phyloP scores from a whole-genome alignment of 2,797 vertebrate species.

The Paedocypris micromegethes region DNA sequence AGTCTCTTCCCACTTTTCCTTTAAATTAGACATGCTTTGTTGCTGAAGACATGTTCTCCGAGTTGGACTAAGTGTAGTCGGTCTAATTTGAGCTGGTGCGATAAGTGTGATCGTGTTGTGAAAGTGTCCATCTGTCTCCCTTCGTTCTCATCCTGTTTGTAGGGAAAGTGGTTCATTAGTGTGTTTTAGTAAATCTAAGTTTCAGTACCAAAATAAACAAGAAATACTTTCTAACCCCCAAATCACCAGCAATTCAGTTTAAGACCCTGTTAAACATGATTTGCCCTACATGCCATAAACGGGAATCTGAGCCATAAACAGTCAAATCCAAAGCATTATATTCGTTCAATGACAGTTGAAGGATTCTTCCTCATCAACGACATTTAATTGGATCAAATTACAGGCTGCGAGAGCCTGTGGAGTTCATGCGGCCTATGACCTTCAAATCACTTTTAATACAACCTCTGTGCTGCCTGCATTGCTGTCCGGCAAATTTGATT shows the following conservation, averaged over 20 bases:
- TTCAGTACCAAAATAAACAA: constrained; percentile 4
- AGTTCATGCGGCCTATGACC: constrained; percentile 30
- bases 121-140: constrained; percentile 45
- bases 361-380: constrained; percentile 43
- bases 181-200: not conserved
- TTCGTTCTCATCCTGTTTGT: constrained; percentile 23
- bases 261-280: constrained; percentile 33
- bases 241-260: constrained; percentile 6
- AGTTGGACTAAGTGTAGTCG: constrained; percentile 47
- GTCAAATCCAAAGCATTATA: constrained; percentile 28
- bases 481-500: too few relatives aligned
- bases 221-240: constrained; percentile 1
- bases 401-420: constrained; percentile 29
- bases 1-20: constrained; percentile 43
- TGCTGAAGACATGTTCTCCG: constrained; percentile 52
- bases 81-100: constrained; percentile 47
- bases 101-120: constrained; percentile 46
- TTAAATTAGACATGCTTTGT: constrained; percentile 68
- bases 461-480: constrained; percentile 19
- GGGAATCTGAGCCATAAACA: constrained; percentile 24
- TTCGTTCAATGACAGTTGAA: constrained; percentile 37
- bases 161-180: constrained; percentile 6
- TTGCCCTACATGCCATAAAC: constrained; percentile 27
- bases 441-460: constrained; percentile 31
- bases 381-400: constrained; percentile 52